Evolutionary conservation across 2,888 invertebrate species (phyloP).

Genomic region (Ichneumon xanthorius): DNA sequence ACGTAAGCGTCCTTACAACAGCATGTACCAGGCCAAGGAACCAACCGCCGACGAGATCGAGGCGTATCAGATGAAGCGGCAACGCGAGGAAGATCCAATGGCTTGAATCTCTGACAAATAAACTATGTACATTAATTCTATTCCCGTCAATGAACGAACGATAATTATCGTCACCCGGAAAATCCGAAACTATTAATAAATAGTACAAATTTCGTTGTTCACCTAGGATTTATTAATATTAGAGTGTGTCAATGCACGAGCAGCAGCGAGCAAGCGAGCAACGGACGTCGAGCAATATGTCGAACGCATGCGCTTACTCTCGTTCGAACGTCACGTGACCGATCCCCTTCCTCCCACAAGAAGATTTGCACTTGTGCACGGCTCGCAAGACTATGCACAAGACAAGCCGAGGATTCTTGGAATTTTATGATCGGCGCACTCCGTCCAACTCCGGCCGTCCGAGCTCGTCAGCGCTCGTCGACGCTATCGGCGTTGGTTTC

Average conservation of each 20-base stretch:
- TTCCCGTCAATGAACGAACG: not conserved
- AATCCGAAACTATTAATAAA: not conserved
- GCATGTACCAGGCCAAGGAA: constrained; percentile 93
- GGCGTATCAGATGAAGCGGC: constrained; percentile 95
- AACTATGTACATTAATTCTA: constrained; percentile 27
- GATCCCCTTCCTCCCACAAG: constrained; percentile 8
- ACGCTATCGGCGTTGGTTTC: constrained; percentile 30
- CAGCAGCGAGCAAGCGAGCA: not conserved
- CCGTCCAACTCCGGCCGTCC: constrained; percentile 41
- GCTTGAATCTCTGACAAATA: constrained; percentile 87
- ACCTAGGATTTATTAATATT: not conserved
- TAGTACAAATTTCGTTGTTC: not conserved
- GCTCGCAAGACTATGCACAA: constrained; percentile 27
- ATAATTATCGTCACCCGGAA: not conserved
- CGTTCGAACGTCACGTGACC: constrained; percentile 41
- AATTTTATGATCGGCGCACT: constrained; percentile 58
- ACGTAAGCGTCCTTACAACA: constrained; percentile 96
- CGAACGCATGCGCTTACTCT: constrained; percentile 37
- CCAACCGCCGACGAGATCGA: constrained; percentile 97
- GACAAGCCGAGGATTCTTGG: constrained; percentile 58
- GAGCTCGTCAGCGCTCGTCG: constrained; percentile 39
- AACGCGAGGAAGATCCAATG: constrained; percentile 97
- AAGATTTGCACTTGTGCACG: constrained; percentile 31
- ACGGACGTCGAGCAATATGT: not conserved
- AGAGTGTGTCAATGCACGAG: not conserved